Conservation (phyloP, 2,888 invertebrate species). For the Cancer borealis region DNA sequence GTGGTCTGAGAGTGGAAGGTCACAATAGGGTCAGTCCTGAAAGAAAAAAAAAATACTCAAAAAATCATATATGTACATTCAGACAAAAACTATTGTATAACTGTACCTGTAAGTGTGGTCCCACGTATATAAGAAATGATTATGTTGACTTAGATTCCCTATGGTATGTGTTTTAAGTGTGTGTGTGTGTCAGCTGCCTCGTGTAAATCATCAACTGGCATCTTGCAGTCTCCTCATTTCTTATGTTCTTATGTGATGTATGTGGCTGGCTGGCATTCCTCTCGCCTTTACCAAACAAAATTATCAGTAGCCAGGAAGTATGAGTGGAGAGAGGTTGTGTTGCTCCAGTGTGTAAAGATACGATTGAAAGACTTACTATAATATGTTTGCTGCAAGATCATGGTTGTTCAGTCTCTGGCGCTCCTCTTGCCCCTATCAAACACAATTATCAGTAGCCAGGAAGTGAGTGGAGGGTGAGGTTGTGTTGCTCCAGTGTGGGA, state of each 20-base stretch:
- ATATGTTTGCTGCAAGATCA: not conserved
- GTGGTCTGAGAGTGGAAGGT: not conserved
- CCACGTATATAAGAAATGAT: not conserved
- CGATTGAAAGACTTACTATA: not conserved
- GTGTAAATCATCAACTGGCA: not conserved
- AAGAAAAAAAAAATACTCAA: not conserved
- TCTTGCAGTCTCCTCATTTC: not conserved
- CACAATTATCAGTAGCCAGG: not conserved
- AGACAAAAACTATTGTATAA: not conserved
- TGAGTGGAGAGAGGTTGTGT: not conserved
- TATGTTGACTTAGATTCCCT: not conserved
- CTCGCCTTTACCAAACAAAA: not conserved
- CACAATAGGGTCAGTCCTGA: constrained; percentile 10
- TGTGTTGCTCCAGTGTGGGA: not conserved
- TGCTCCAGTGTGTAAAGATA: not conserved
- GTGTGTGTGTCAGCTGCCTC: not conserved
- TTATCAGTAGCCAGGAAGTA: not conserved
- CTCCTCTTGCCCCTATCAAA: not conserved
- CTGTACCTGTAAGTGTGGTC: constrained; percentile 30
- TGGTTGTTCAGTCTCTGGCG: constrained; percentile 18
- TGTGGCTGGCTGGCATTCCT: not conserved
- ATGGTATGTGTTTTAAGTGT: not conserved
- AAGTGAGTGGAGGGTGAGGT: not conserved
- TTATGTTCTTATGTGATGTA: too few species aligned
- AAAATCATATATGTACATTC: not conserved